Evolutionary conservation across 2,113 vertebrate species (phyloP).

Genomic region (Cranoglanis bouderius): DNA sequence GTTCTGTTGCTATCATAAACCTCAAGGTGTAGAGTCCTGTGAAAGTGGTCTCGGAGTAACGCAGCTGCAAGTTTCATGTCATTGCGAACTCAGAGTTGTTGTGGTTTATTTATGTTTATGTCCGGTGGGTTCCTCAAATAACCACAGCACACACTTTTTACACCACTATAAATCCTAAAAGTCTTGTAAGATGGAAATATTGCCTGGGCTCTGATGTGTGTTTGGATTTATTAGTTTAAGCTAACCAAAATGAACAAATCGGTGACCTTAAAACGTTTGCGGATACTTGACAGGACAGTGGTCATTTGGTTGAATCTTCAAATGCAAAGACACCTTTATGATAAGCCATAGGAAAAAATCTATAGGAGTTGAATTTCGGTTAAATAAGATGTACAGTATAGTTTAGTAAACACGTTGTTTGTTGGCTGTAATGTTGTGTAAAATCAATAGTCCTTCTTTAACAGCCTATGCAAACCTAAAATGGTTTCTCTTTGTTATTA

Average conservation of each 20-base stretch:
- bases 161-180: not conserved
- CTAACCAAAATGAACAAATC: not conserved
- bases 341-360: too few species aligned
- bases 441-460: not conserved
- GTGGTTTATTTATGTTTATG: conserved; percentile 21
- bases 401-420: not conserved
- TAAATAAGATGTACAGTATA: not conserved
- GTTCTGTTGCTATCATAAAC: conserved; percentile 36
- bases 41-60: conserved; percentile 11
- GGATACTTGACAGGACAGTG: not conserved
- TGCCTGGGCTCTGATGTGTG: not conserved
- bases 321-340: not conserved
- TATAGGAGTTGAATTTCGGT: not conserved
- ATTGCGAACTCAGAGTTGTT: not conserved
- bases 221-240: not conserved
- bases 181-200: not conserved
- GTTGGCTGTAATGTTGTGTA: not conserved
- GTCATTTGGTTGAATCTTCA: not conserved
- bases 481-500: not conserved
- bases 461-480: not conserved
- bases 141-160: not conserved
- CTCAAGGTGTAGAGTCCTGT: conserved; percentile 28
- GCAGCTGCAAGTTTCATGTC: conserved; percentile 17
- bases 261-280: not conserved
- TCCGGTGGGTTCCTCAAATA: conserved; percentile 14